Evolutionary conservation across 2,888 invertebrate genomes (phyloP), one percentile per base, ranked within the genome.

Genomic region (Coremacera marginata): DNA sequence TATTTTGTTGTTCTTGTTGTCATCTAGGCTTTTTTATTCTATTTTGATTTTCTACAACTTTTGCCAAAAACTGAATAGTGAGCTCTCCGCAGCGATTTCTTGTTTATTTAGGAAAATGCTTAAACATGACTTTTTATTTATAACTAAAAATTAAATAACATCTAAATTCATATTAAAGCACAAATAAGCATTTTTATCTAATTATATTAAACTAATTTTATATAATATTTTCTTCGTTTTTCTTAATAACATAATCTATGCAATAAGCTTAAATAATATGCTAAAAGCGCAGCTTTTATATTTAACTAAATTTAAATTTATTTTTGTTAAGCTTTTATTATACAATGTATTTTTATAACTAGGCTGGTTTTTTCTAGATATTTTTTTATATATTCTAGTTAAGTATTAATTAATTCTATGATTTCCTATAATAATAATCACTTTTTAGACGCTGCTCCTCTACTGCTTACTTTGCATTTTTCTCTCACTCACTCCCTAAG

Each of bases 141-240:
- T 49, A n/a, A 44, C 62, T 65, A 63, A 72, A 68, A 78, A 71
- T 76, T 78, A 77, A 44, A 73, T 80, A 79, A 79, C 80, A 81
- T 80, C 80, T 71, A 80, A 80, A 77, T 77, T 79, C 76, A 82
- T 71, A 65, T 14, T 73, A 81, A 74, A 81, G 80, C 78, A 83
- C 81, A 80, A 82, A 77, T 70, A 79, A 70, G 74, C 72, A 55
- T 73, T 72, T 63, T 62, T 67, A 52, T 55, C 55, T 75, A 78
- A 78, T 70, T 68, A 63, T 63, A 52, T 70, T 49, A 49, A 65
- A 31, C 34, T 22, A 49, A 72, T 37, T 65, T 34, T 65, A 22
- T 55, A 8, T 16, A 55, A 34, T 65, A 52, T 70, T 67, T 52
- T 65, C 51, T 55, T 76, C 19, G 62, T 55, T 74, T 76, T 74